Conservation (phyloP, 2,113 vertebrate species). For the Catharus bicknelli region DNA sequence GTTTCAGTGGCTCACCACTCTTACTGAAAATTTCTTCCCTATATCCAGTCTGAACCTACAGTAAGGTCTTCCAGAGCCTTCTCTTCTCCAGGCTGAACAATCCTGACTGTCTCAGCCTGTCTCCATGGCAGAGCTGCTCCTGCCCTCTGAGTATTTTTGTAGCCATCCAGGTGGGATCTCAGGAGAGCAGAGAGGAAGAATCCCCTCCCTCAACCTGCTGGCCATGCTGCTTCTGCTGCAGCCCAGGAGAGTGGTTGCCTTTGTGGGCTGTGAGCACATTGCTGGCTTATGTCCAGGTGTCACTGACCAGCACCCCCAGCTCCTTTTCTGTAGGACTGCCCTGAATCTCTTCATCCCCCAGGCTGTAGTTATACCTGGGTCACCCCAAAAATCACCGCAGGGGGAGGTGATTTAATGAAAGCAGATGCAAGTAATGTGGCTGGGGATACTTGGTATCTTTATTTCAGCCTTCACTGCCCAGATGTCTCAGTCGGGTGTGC, state of each 20-base stretch:
- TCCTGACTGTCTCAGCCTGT: neutral
- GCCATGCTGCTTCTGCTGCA: neutral
- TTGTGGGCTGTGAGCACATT: neutral
- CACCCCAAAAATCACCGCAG: neutral
- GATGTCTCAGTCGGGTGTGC: accelerated
- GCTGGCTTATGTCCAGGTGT: neutral
- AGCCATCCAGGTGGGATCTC: neutral
- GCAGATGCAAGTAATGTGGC: neutral
- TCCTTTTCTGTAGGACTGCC: neutral
- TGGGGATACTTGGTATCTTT: neutral
- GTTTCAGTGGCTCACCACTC: neutral
- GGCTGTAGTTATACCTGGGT: too few species aligned
- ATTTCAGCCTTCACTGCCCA: neutral
- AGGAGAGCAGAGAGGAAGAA: neutral
- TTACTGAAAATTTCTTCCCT: too few species aligned
- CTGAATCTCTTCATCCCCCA: neutral
- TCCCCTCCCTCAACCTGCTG: neutral
- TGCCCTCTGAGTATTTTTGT: neutral
- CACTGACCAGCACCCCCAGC: neutral
- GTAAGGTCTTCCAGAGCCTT: neutral
- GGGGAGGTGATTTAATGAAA: neutral
- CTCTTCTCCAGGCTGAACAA: neutral
- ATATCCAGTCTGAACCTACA: neutral
- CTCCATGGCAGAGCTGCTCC: neutral
- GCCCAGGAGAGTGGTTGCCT: neutral